Evolutionary conservation across 1,140 invertebrate species (phyloP).

Genomic region (Odontomachus brunneus): DNA sequence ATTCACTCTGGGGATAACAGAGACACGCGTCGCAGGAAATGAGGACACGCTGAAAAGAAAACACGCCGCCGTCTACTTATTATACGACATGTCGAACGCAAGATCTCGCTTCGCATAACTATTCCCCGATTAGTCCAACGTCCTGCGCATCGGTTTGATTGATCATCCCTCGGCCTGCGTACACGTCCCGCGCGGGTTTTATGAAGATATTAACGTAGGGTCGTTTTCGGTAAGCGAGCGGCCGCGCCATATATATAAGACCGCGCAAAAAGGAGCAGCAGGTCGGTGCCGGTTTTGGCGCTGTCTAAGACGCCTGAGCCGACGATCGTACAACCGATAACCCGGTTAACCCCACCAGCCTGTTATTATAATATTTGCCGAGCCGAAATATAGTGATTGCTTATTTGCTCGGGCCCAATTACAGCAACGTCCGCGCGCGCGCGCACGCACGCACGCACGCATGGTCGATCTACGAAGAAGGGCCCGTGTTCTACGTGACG

Average conservation of each 20-base stretch:
- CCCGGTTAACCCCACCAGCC: constrained; percentile 76
- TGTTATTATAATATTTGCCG: constrained; percentile 82
- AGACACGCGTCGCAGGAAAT: background rate
- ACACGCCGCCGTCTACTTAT: background rate
- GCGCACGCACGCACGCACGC: background rate
- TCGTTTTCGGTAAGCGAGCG: constrained; percentile 54
- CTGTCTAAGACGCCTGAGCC: constrained; percentile 77
- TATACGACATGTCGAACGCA: background rate
- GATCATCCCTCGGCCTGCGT: constrained; percentile 16
- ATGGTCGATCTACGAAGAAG: background rate
- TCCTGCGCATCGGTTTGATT: constrained; percentile 18
- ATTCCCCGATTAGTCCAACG: constrained; percentile 9
- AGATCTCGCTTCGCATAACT: constrained; percentile 3
- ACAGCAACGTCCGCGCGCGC: constrained; percentile 60
- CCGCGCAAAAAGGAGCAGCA: constrained; percentile 67
- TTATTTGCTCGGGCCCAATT: constrained; percentile 80
- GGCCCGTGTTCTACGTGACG: constrained; percentile 53
- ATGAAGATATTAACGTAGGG: constrained; percentile 70
- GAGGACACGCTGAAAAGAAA: background rate
- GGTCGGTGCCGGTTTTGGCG: constrained; percentile 78
- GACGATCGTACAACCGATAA: constrained; percentile 79
- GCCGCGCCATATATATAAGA: constrained; percentile 28
- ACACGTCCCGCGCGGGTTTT: constrained; percentile 43
- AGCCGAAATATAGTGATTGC: constrained; percentile 81
- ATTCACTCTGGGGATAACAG: too few relatives aligned